These are phyloP conservation scores for Diorhabda sublineata DNA, from an alignment of 1,140 invertebrate species.

Conservation along the genomic window DNA sequence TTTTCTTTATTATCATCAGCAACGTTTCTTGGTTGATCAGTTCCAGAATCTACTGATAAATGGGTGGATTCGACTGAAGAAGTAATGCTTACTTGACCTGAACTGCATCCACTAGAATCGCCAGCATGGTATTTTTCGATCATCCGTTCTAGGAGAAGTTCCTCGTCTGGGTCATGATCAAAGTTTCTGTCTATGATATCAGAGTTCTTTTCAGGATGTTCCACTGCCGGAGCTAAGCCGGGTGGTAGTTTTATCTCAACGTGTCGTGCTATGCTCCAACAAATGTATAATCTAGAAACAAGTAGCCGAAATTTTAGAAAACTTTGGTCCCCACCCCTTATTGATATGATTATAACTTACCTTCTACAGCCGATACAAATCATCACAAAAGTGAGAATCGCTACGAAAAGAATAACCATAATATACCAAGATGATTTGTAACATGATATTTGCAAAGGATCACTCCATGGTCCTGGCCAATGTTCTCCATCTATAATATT, in stretches of 20 bases:
- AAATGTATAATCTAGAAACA: constrained; percentile 48
- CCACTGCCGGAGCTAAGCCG: constrained; percentile 46
- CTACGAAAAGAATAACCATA: not conserved
- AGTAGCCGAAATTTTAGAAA: not conserved
- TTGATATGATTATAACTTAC: not conserved
- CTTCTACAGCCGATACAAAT: not conserved
- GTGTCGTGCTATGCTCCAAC: constrained; percentile 52
- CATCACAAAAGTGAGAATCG: not conserved
- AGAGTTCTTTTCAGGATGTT: constrained; percentile 25
- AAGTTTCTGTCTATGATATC: constrained; percentile 21
- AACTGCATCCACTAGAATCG: constrained; percentile 57
- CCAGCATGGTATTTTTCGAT: constrained; percentile 49
- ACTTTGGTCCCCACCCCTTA: not conserved
- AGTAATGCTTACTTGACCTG: constrained; percentile 55
- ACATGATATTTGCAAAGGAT: constrained; percentile 23
- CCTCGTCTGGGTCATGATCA: constrained; percentile 33
- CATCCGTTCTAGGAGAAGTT: constrained; percentile 46
- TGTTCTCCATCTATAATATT: constrained; percentile 24
- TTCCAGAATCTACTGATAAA: constrained; percentile 45
- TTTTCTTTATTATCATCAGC: constrained; percentile 17
- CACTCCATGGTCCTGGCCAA: constrained; percentile 49
- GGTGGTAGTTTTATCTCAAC: constrained; percentile 56
- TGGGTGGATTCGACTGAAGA: constrained; percentile 55
- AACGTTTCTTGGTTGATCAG: constrained; percentile 32
- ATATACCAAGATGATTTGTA: constrained; percentile 8